phyloP scores from a whole-genome alignment of 2,113 vertebrate genomes.

The Hiodon alosoides region DNA sequence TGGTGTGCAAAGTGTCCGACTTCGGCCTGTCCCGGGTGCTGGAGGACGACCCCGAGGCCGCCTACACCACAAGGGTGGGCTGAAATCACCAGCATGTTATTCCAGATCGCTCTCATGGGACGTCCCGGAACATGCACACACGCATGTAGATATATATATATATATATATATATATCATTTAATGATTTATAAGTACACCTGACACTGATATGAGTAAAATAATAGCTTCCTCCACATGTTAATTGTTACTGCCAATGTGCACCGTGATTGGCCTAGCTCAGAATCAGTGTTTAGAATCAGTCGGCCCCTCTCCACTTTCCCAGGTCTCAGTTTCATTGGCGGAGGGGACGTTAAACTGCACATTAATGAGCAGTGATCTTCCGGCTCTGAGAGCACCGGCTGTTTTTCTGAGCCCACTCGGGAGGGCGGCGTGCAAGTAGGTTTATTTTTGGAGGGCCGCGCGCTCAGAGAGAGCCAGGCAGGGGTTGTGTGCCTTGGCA shows the following conservation, averaged over 20 bases:
- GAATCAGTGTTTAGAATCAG: background rate
- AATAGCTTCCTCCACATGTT: no score
- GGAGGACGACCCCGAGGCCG: constrained; percentile 73
- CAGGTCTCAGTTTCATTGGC: constrained; percentile 12
- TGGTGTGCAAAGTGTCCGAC: constrained; percentile 95
- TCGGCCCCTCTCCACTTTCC: constrained; percentile 5
- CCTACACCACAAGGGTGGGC: constrained; percentile 52
- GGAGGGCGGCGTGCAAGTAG: constrained; percentile 26
- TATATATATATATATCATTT: no score
- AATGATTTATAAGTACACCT: no score
- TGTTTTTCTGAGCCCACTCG: constrained; percentile 29
- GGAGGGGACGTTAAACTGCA: constrained; percentile 27
- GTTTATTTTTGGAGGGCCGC: constrained; percentile 42
- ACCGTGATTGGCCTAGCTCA: no score
- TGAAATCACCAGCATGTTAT: background rate
- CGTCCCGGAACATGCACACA: no score
- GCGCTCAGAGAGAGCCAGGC: constrained; percentile 42
- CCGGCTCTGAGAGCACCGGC: constrained; percentile 12
- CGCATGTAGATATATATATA: no score
- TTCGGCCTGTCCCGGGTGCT: constrained; percentile 91
- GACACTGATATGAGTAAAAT: no score
- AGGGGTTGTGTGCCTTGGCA: constrained; percentile 48
- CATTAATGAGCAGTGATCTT: constrained; percentile 35
- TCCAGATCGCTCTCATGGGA: background rate
- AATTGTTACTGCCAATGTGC: no score